Base-by-base conservation (phyloP, 2,797 vertebrate genomes). In the Acanthurus leucopareius region DNA sequence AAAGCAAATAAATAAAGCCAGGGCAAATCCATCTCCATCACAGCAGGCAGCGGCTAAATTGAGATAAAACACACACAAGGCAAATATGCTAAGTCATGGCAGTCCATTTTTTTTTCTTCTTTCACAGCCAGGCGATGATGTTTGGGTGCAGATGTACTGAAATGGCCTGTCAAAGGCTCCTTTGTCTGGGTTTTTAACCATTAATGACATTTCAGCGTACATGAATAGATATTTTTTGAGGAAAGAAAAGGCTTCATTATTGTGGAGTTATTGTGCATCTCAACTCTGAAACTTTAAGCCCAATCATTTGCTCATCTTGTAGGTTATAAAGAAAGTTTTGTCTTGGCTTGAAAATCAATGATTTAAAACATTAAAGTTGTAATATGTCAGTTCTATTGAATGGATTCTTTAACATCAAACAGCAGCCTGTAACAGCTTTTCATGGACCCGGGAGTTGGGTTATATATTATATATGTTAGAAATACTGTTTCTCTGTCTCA, bases 41-140 rank as follows among this genome's bases (percentile, higher is more conserved):
- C 82, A 82, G 66, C 78, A 84, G 61, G 73, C 59, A 67, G 79
- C 19, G 8, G 64, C 83, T 77, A 64, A 75, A 86, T 73, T 59
- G 60, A 85, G 78, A 86, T 79, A 19, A 86, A 83, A 70, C 62
- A 73, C 45, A 75, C 52, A 52, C 58, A 68, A 77, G n/a, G 47
- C 49, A n/a, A 70, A 76, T 48, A 51, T 71, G 72, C 56, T 16
- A 73, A 82, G 73, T 71, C 44, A 66, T 25, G 28, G 10, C 49
- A 15, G 66, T 40, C 13, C 9, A 1, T 13, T 73, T 76, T 38
- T 60, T 63, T 58, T 7, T 1, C 10, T 69, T 75, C 15, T 59
- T 66, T 58, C 32, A 49, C 22, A 28, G 25, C 32, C 8, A 19
- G 49, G 35, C 69, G 40, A 49, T 60, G 45, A 69, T 57, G 45